A percentile compares a stretch with the other conserved stretches of the same genome.
Evolutionary conservation across 1,140 invertebrate species (phyloP).

Genomic region (Anadara kagoshimensis): DNA sequence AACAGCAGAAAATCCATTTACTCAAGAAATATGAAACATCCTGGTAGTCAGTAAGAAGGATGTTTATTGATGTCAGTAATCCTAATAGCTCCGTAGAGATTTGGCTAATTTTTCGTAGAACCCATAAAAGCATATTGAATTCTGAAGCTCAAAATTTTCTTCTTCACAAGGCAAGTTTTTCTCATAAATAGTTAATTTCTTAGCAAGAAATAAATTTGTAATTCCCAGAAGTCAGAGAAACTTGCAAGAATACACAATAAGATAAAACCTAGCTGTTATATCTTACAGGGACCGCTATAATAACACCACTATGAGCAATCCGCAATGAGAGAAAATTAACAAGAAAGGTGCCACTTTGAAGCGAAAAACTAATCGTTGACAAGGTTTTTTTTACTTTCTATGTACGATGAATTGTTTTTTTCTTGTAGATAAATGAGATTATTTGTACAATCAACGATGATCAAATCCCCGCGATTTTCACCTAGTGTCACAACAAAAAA

Average conservation of each 20-base stretch:
- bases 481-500: no score
- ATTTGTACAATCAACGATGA: no score
- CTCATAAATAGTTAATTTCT: slow-evolving; percentile 21
- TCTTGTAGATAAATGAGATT: no score
- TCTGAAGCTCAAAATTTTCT: slow-evolving; percentile 27
- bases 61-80: no score
- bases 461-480: no score
- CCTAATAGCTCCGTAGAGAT: slow-evolving; percentile 21
- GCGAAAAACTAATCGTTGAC: slow-evolving; percentile 9
- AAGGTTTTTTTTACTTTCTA: no score
- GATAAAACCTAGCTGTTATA: slow-evolving; percentile 15
- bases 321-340: slow-evolving; percentile 21
- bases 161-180: slow-evolving; percentile 4
- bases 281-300: slow-evolving; percentile 21
- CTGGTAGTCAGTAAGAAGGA: no score
- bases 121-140: slow-evolving; percentile 31
- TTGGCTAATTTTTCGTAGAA: slow-evolving; percentile 21
- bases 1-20: no score
- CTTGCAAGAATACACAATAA: slow-evolving; percentile 23
- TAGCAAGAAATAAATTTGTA: slow-evolving; percentile 32
- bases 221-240: slow-evolving; percentile 19
- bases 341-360: slow-evolving; percentile 7
- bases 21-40: no score
- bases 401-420: no score
- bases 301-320: slow-evolving; percentile 18